Conservation (phyloP, 2,113 vertebrate species). For the Acrocephalus kingi region DNA sequence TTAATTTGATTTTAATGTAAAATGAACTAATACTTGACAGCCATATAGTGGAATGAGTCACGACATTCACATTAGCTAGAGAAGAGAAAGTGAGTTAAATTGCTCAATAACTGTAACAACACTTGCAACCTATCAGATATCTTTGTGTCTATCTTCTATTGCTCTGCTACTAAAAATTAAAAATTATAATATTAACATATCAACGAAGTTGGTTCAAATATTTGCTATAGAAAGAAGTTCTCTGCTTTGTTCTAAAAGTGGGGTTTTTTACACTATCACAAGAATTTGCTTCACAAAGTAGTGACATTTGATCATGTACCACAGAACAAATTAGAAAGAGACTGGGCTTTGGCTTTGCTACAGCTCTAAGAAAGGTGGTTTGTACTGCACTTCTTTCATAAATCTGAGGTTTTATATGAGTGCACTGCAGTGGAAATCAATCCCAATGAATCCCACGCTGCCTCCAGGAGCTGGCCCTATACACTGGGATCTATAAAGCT, state of each 20-base stretch:
- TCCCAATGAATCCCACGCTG: not conserved
- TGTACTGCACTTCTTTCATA: not conserved
- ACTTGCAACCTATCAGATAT: not conserved
- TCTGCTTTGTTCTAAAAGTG: not conserved
- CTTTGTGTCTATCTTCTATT: not conserved
- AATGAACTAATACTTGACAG: not conserved
- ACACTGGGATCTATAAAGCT: not conserved
- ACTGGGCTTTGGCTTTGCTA: not conserved
- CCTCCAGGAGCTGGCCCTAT: not conserved
- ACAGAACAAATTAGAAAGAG: not conserved
- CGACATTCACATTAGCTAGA: not conserved
- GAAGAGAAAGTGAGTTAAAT: not conserved
- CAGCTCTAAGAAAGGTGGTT: not conserved
- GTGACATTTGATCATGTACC: constrained; percentile 70
- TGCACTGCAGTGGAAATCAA: not conserved
- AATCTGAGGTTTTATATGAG: not conserved
- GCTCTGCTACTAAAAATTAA: not conserved
- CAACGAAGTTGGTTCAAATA: not conserved
- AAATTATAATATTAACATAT: not conserved
- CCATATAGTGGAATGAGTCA: not conserved
- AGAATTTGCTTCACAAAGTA: constrained; percentile 70
- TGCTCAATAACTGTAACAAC: not conserved
- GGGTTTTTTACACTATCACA: constrained; percentile 45
- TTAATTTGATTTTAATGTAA: not conserved
- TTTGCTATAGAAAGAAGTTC: not conserved